Base-by-base conservation (phyloP, 2,797 vertebrate species). In the Clarias pachynema region DNA sequence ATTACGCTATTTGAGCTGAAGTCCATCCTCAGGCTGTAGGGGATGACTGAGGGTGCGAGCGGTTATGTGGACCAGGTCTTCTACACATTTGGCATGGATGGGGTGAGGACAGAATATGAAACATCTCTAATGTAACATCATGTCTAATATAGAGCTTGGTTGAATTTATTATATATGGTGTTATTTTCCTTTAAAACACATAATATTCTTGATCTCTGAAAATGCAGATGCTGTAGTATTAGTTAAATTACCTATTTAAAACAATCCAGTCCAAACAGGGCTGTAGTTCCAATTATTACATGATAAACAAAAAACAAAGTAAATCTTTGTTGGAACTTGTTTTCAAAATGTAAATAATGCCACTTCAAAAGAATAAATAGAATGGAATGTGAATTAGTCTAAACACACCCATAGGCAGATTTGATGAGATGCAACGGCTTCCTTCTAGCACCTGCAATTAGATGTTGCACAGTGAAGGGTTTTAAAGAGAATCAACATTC, bases 1-100 rank as follows among this genome's bases (percentile, higher is more conserved):
- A 96, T 97, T 90, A 98, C 96, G 0, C 91, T 97, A 74, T 95
- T 97, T 89, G 96, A 98, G 92, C 96, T 98, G 75, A 98, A 97
- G 92, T 93, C 93, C 0, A 96, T 97, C 86, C 93, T 97, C 49
- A 92, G 95, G 65, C 95, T 98, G 90, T 96, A 95, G 0, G 95
- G 95, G 20, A 97, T 98, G 94, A 96, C 93, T 37, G 95, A 95
- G 72, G 96, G 98, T 87, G 96, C 96, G 87, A 96, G 91, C 93
- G 92, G 88, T 89, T 96, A 97, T 1, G 95, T 97, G 88, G 96
- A 97, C 65, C 96, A 97, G 92, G 94, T 97, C 86, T 98, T 96
- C 92, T 82, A 94, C 75, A 97, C 96, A 0, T 97, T 98, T 88
- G 96, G 98, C 93, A 97, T 96, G 96, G 96, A 98, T 62, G 96